Base-by-base conservation (phyloP, 2,888 invertebrate species). In the Rhopalosiphum nymphaeae region DNA sequence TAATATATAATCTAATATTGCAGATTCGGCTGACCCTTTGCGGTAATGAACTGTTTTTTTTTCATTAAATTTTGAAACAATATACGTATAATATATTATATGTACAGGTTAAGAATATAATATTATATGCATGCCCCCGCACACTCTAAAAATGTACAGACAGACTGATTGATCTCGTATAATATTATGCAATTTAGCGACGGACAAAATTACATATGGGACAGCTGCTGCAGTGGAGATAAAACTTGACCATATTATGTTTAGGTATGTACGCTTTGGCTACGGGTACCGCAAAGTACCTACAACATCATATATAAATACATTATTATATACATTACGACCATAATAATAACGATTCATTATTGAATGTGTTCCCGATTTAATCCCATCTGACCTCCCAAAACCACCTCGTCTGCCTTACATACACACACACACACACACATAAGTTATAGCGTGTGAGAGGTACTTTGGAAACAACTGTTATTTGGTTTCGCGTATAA, bases 391-490 rank as follows among this genome's bases (percentile, higher is more conserved):
- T 36, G 16, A 56, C 29, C 53, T 42, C 44, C 44, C 44, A 9
- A n/a, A 36, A n/a, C 4, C 89, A 89, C 44, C 44, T 42, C 9
- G 7, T 26, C 5, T 49, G 5, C 46, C 16, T 78, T 7, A 21
- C 78, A 21, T 21, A 36, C 21, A n/a, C 16, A 67, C 7, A 36
- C 7, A 67, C 67, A 9, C 29, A 61, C 29, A 61, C 61, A 61
- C 10, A n/a, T 13, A 21, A 78, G 5, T 49, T 9, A 44, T 42
- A 10, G 67, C 67, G 67, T 36, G 90, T 25, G 49, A 84, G 29
- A 84, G 53, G 53, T 21, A 56, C 53, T 57, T 56, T 85, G 56
- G n/a, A 91, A 91, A 91, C 91, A 91, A 85, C 91, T 44, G 91
- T 91, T 91, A 91, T 56, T 91, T 25, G 85, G 85, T 91, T 53